Evolutionary conservation across 2,888 invertebrate genomes (phyloP), one percentile per base, ranked within the genome.

Genomic region (Ceraclea dissimilis): DNA sequence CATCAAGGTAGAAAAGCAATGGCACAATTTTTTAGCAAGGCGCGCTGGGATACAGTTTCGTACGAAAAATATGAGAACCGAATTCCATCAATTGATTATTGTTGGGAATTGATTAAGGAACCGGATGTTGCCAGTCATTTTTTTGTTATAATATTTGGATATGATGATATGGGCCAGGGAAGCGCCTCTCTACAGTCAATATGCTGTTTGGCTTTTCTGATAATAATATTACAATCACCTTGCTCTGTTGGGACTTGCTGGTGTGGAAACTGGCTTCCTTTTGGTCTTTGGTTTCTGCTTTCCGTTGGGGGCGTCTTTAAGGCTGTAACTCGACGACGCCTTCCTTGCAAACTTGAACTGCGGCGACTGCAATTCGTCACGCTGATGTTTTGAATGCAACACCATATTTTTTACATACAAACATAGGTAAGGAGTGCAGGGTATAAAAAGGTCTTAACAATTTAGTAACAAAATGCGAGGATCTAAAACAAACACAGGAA

Each of bases 311-410:
- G 95, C 95, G 79, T 93, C 80, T 80, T 92, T 92, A 73, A 96
- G 84, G 70, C 94, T 95, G 80, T 94, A 95, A 73, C 94, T 94
- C 68, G 94, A 94, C 66, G 94, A 93, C 69, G 94, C 93, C 83
- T 96, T 96, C 76, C 95, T 86, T 73, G 93, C 92, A 82, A 94
- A 94, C 83, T 94, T 94, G 86, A 93, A 95, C 78, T 93, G 91
- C 73, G 93, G 94, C 79, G 92, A 93, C 95, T 95, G 88, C 77
- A 86, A 84, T 68, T 66, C 62, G 62, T 62, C 62, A 62, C 62
- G 62, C 62, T 62, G 60, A 62, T 56, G 58, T 62, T 39, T 62
- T 62, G 58, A 62, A 62, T 61, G 60, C 58, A 62, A 62, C 62
- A 62, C 60, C 60, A 58, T 13, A 62, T 60, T 49, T 56, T 62